Percentiles rank a stretch among this genome's conserved stretches.
These are phyloP conservation scores for Fragum whitleyi DNA, from an alignment of 2,888 invertebrate species.

Conservation along the genomic window DNA sequence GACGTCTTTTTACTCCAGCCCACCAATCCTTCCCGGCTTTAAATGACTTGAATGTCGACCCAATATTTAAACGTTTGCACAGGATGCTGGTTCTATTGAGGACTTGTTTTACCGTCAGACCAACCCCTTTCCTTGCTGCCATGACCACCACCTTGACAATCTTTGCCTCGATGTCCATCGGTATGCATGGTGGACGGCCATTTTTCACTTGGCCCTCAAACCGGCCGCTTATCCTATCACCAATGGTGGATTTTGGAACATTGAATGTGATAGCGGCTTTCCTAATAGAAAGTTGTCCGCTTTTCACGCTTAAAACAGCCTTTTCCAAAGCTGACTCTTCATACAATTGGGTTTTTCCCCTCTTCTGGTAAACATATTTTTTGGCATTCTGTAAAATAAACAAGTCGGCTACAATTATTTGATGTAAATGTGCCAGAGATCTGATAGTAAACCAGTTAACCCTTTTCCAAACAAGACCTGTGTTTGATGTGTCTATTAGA, in stretches of 20 bases:
- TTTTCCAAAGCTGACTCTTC: not conserved
- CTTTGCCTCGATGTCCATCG: conserved; percentile 29
- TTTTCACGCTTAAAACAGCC: conserved; percentile 30
- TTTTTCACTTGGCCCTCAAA: conserved; percentile 5
- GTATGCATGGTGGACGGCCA: conserved; percentile 46
- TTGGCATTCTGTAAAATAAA: conserved; percentile 17
- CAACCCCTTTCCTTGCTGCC: conserved; percentile 48
- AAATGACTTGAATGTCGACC: conserved; percentile 30
- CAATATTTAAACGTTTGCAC: conserved; percentile 28
- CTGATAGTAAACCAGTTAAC: no score
- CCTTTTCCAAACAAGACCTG: no score
- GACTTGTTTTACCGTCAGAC: conserved; percentile 42
- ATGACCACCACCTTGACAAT: conserved; percentile 42
- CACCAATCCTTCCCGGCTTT: conserved; percentile 45
- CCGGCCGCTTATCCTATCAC: conserved; percentile 36
- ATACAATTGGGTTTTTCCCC: not conserved
- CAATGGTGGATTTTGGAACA: conserved; percentile 36
- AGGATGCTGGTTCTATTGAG: conserved; percentile 26
- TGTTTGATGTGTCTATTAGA: no score
- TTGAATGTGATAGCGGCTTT: conserved; percentile 23
- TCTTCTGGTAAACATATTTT: conserved; percentile 14
- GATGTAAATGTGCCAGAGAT: no score
- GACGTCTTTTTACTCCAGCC: conserved; percentile 38
- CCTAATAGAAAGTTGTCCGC: conserved; percentile 24
- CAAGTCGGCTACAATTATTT: no score